Conservation (phyloP, 2,888 invertebrate genomes). For the Troides aeacus region DNA sequence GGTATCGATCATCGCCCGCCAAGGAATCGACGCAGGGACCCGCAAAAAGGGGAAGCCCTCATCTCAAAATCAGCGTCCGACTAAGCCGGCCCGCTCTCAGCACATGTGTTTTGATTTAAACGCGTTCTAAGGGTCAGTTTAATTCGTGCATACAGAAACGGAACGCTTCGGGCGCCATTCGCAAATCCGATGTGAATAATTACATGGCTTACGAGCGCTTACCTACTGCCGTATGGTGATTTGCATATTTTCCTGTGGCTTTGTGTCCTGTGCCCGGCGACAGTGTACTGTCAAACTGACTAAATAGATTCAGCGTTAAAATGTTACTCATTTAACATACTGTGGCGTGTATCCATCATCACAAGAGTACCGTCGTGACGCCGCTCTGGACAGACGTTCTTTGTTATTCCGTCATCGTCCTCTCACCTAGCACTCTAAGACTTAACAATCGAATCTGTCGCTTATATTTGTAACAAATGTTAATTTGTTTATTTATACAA, state of each 20-base stretch:
- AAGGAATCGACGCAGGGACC: conserved; percentile 79
- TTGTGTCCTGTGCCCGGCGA: conserved; percentile 43
- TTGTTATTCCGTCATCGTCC: no score
- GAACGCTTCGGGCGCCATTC: conserved; percentile 74
- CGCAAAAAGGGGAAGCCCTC: conserved; percentile 78
- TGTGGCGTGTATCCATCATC: no score
- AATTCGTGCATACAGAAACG: conserved; percentile 68
- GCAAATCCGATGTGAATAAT: conserved; percentile 80
- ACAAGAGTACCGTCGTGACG: no score
- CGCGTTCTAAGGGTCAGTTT: conserved; percentile 75
- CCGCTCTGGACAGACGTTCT: no score
- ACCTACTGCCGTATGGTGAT: conserved; percentile 78
- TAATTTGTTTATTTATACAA: no score
- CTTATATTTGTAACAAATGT: no score
- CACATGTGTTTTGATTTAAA: conserved; percentile 80
- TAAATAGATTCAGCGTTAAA: conserved; percentile 16
- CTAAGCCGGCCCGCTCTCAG: conserved; percentile 72
- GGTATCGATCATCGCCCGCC: conserved; percentile 78
- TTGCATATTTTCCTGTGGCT: conserved; percentile 79
- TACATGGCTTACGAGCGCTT: conserved; percentile 78
- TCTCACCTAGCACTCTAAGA: no score
- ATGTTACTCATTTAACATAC: background rate
- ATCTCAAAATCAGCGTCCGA: conserved; percentile 75
- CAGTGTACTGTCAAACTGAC: conserved; percentile 2
- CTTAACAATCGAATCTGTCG: no score